phyloP scores from a whole-genome alignment of 2,113 vertebrate genomes.

The Pao palembangensis region DNA sequence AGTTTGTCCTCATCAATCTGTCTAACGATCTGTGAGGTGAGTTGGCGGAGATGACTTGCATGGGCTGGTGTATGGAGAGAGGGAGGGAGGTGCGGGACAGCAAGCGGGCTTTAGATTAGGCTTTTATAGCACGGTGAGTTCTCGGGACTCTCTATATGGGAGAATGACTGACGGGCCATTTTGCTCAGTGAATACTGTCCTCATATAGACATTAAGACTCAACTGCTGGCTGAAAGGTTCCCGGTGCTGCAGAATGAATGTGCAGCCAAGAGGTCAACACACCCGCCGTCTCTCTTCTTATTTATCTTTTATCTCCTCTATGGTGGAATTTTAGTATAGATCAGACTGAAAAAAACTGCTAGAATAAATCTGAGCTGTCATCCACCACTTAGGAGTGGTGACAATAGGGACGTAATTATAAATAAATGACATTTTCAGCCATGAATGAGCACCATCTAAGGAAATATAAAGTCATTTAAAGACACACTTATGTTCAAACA shows the following conservation, averaged over 20 bases:
- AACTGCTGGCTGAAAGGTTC: slow-evolving; percentile 54
- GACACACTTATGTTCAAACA: too few species aligned
- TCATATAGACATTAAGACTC: slow-evolving; percentile 63
- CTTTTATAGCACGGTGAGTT: slow-evolving; percentile 57
- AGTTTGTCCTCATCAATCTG: slow-evolving; percentile 63
- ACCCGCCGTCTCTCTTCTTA: not conserved
- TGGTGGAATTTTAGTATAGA: slow-evolving; percentile 15
- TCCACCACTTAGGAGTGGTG: not conserved
- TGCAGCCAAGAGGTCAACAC: slow-evolving; percentile 38
- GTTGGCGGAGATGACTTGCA: slow-evolving; percentile 35
- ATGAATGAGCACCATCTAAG: too few species aligned
- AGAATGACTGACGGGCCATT: slow-evolving; percentile 61
- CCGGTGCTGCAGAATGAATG: slow-evolving; percentile 46
- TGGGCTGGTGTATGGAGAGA: slow-evolving; percentile 10
- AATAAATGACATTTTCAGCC: too few species aligned
- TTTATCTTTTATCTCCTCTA: slow-evolving; percentile 1
- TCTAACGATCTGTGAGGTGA: slow-evolving; percentile 68
- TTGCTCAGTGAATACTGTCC: slow-evolving; percentile 61
- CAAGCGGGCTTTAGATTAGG: slow-evolving; percentile 44
- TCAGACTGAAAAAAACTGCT: slow-evolving; percentile 2
- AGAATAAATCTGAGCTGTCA: slow-evolving; percentile 6
- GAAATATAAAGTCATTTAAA: too few species aligned
- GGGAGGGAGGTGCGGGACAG: slow-evolving; percentile 19
- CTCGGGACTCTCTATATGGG: slow-evolving; percentile 42
- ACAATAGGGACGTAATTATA: not conserved